A percentile compares a stretch with the other conserved stretches of the same genome.
phyloP scores from a whole-genome alignment of 2,113 vertebrate species.

The Crotalus viridis region DNA sequence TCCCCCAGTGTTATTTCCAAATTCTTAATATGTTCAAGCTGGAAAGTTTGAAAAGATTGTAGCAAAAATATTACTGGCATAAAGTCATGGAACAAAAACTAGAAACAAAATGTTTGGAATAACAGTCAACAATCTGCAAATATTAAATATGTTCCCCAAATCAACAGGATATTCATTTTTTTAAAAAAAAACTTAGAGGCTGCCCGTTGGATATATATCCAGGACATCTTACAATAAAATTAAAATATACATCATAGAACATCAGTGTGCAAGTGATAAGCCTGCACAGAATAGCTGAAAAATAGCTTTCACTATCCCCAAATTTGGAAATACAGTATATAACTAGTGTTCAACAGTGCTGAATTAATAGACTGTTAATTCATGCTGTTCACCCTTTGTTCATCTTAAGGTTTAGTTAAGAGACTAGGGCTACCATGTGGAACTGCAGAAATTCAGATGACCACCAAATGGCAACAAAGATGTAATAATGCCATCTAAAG shows the following conservation, averaged over 20 bases:
- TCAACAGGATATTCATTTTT: not conserved
- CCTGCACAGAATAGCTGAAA: not conserved
- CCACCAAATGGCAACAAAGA: not conserved
- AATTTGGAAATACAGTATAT: not conserved
- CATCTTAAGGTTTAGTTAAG: not conserved
- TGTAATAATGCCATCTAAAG: not conserved
- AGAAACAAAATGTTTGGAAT: not conserved
- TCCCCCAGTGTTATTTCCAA: not conserved
- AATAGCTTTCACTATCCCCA: not conserved
- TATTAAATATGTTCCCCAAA: not conserved
- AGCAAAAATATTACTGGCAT: slow-evolving; percentile 19
- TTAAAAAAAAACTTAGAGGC: not conserved
- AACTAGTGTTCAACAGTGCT: not conserved
- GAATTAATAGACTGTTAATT: not conserved
- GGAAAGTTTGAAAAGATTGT: slow-evolving; percentile 5
- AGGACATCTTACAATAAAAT: not conserved
- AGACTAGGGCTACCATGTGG: not conserved
- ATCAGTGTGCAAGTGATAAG: not conserved
- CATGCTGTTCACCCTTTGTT: not conserved
- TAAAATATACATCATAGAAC: not conserved
- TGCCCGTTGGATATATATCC: not conserved
- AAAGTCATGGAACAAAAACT: not conserved
- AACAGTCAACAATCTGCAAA: not conserved
- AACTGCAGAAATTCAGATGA: not conserved
- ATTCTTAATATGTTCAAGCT: slow-evolving; percentile 10